Base-by-base conservation (phyloP, 2,113 vertebrate genomes). In the Marmota monax region DNA sequence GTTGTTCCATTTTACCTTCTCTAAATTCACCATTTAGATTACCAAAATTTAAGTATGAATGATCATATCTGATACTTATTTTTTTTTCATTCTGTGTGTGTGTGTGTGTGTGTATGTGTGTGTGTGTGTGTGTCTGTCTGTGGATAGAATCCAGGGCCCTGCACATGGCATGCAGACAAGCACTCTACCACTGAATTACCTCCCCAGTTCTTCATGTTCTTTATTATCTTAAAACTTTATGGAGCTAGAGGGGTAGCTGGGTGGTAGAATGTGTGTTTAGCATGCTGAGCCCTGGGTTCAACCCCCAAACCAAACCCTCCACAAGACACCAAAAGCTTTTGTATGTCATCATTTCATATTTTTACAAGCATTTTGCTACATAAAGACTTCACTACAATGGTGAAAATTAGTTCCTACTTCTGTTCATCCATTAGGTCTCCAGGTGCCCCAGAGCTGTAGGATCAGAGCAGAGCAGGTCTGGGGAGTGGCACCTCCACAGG, bases 1-100 rank as follows among this genome's bases (percentile, higher is more conserved):
- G 42, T 90, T 70, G 84, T 92, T 80, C n/a, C 22, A 65, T 88
- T 96, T 92, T 25, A 87, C 83, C 27, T 84, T 83, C 65, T 92
- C 65, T 72, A 48, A 73, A 56, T 72, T 84, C 77, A 72, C n/a
- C 27, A 92, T 97, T 92, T 58, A 70, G 93, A 90, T 39, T n/a
- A 93, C 34, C 51, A 63, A 63, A 92, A 80, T n/a, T 91, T 58
- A 93, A 53, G 13, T 82, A 61, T 82, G 51, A 79, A 85, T 70
- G 79, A 82, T 63, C 34, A 79, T 39, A 37, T 5, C 17, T 48
- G 51, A 77, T 18, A 23, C 8, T 78, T 32, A 61, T 56, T 83
- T 63, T 45, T 45, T 48, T 27, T 65, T 42, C n/a, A 22, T 37
- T 92, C 11, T 51, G 5, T 58, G 56, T 58, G 56, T 58, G 56